Percentiles rank a stretch among this genome's conserved stretches.
Conservation (phyloP, 1,140 invertebrate species). For the Drosophila ambigua region DNA sequence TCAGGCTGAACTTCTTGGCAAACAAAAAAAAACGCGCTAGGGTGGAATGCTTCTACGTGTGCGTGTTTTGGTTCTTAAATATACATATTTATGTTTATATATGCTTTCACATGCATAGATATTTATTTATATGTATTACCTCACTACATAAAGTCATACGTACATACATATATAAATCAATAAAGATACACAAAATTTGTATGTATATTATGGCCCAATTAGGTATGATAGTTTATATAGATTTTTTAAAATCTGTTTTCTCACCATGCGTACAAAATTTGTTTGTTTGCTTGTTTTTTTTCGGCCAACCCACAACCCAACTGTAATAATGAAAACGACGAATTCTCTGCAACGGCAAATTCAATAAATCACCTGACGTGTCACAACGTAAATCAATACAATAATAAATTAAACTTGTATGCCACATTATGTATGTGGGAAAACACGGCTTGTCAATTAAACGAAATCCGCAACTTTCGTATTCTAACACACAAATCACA, state of each 20-base stretch:
- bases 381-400: constrained; percentile 35
- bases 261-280: constrained; percentile 70
- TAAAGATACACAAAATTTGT: constrained; percentile 5
- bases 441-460: constrained; percentile 14
- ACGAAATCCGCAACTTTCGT: constrained; percentile 5
- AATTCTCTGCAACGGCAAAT: constrained; percentile 43
- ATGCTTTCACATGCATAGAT: too few species aligned
- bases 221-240: constrained; percentile 3
- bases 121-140: too few species aligned
- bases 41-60: constrained; percentile 4
- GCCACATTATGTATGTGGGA: constrained; percentile 13
- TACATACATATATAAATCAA: neutral
- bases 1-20: constrained; percentile 14
- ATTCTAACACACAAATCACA: constrained; percentile 14
- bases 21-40: constrained; percentile 16
- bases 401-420: constrained; percentile 13
- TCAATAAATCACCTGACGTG: constrained; percentile 29
- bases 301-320: constrained; percentile 64
- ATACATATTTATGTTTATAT: constrained; percentile 14
- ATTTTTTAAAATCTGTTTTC: constrained; percentile 27
- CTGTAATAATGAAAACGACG: constrained; percentile 69
- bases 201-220: constrained; percentile 4
- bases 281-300: constrained; percentile 66
- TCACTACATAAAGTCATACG: neutral
- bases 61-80: constrained; percentile 18